Percentiles rank a stretch among this genome's conserved stretches.
Evolutionary conservation across 2,113 vertebrate genomes (phyloP).

Genomic region (Sylvia atricapilla): DNA sequence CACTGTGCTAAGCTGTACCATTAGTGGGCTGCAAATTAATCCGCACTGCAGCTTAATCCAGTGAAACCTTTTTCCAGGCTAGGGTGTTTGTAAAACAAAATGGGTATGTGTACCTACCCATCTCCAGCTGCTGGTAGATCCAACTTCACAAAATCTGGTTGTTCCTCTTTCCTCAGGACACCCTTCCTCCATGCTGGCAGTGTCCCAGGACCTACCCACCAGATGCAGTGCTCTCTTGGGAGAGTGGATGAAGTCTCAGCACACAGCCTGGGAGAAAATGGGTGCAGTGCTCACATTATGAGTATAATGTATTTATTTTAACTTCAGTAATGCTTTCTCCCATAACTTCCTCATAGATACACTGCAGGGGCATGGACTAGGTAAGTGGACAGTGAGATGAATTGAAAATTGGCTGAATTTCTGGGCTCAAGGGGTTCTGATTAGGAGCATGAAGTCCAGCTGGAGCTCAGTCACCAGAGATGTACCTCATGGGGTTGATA

Average conservation of each 20-base stretch:
- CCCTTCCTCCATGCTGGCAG: not conserved
- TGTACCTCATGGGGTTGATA: not conserved
- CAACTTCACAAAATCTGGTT: not conserved
- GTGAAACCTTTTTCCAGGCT: not conserved
- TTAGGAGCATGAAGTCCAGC: not conserved
- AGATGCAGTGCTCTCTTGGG: accelerated
- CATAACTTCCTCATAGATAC: not conserved
- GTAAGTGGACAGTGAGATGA: not conserved
- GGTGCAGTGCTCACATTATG: not conserved
- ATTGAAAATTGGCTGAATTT: not conserved
- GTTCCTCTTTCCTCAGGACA: not conserved
- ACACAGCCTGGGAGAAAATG: not conserved
- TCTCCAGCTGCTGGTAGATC: not conserved
- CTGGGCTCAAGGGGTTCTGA: not conserved
- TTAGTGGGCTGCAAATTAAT: not conserved
- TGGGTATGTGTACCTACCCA: not conserved
- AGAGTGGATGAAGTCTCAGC: not conserved
- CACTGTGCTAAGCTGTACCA: not conserved
- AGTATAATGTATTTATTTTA: not conserved
- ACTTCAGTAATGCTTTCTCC: not conserved
- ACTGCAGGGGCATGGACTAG: not conserved
- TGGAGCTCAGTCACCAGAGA: not conserved
- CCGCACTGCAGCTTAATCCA: not conserved
- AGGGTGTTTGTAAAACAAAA: too few relatives aligned
- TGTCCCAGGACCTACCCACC: not conserved